phyloP scores from a whole-genome alignment of 35 echinoderm and acorn worm species.

The Anneissia japonica region DNA sequence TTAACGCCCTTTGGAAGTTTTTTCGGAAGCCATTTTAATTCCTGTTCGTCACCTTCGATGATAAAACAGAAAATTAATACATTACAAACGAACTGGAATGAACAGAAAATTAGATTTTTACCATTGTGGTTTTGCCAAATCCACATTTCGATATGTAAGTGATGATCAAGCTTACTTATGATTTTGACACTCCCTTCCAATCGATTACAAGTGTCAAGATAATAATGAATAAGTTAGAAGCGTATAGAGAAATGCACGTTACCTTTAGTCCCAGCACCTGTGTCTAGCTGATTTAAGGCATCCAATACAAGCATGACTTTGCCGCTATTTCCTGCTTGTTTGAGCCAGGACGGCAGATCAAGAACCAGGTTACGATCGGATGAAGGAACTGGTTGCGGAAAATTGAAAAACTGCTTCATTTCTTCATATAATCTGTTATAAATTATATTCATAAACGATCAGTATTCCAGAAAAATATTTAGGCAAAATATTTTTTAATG shows the following conservation, averaged over 20 bases:
- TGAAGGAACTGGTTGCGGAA: constrained; percentile 51
- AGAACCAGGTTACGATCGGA: constrained; percentile 69
- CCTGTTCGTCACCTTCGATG: constrained; percentile 61
- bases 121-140: not conserved
- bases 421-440: constrained; percentile 61
- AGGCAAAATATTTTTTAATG: too few species aligned
- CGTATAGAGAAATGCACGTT: too few species aligned
- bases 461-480: too few species aligned
- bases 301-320: constrained; percentile 67
- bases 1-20: constrained; percentile 46
- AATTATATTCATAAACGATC: too few species aligned
- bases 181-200: too few species aligned
- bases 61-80: not conserved
- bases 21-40: constrained; percentile 63
- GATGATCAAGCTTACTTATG: too few species aligned
- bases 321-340: constrained; percentile 34
- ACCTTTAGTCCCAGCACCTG: constrained; percentile 48
- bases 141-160: not conserved
- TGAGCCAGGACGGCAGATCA: constrained; percentile 80
- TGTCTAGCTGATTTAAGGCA: constrained; percentile 87
- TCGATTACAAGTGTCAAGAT: too few species aligned
- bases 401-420: constrained; percentile 56
- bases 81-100: too few species aligned
- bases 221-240: too few species aligned
- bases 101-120: not conserved